Evolutionary conservation across 2,797 vertebrate species (phyloP).

Genomic region (Anas bernieri): DNA sequence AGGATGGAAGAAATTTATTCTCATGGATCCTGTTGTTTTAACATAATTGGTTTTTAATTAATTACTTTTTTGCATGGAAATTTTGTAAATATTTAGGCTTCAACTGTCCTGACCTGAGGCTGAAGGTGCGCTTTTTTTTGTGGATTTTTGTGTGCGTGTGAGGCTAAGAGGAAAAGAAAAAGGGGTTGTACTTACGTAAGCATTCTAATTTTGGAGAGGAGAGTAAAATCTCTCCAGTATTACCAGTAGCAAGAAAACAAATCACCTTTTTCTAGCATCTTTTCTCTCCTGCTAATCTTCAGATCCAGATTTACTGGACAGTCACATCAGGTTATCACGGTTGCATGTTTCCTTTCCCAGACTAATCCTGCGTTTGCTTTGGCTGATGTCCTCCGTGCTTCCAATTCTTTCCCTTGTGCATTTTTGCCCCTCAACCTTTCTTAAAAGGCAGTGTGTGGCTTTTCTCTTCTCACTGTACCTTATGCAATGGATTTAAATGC

Average conservation of each 20-base stretch:
- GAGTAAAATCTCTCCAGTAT: not conserved
- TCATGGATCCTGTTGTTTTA: not conserved
- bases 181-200: not conserved
- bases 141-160: not conserved
- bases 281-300: not conserved
- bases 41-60: not conserved
- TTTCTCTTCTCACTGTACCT: not conserved
- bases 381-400: not conserved
- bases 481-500: not conserved
- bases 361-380: not conserved
- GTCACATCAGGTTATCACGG: not conserved
- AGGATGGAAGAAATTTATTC: not conserved
- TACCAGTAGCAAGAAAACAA: not conserved
- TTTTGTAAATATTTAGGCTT: not conserved
- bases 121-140: not conserved
- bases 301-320: not conserved
- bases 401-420: fast-evolving
- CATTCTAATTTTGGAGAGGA: conserved; percentile 10
- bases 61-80: not conserved
- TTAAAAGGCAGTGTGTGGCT: not conserved
- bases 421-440: not conserved
- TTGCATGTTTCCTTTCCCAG: not conserved
- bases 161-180: not conserved
- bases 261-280: not conserved
- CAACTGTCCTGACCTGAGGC: not conserved